Percentiles rank a stretch among this genome's conserved stretches.
Conservation (phyloP, 2,797 vertebrate genomes). For the Notolabrus celidotus region DNA sequence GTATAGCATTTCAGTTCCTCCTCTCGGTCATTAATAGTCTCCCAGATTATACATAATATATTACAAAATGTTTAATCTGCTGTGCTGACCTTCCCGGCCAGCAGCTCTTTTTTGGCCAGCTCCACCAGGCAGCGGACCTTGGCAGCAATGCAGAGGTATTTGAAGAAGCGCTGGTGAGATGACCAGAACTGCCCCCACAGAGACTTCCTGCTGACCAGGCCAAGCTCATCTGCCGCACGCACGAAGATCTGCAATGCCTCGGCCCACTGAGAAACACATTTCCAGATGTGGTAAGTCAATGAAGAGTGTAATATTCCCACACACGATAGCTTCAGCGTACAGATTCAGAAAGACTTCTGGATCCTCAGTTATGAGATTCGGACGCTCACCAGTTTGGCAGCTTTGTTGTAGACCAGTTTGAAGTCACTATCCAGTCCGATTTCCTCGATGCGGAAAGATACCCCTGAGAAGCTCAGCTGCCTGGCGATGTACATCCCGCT, state of each 20-base stretch:
- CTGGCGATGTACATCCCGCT: slow-evolving; percentile 99
- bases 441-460: slow-evolving; percentile 97
- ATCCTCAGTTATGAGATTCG: not conserved
- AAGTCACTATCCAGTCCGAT: slow-evolving; percentile 93
- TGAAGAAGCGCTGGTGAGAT: slow-evolving; percentile 98
- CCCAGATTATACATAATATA: not conserved
- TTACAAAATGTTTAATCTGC: slow-evolving; percentile 26
- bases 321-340: not conserved
- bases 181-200: slow-evolving; percentile 99
- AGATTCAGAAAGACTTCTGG: not conserved
- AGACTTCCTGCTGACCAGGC: slow-evolving; percentile 94
- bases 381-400: slow-evolving; percentile 92
- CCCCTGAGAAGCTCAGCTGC: slow-evolving; percentile 98
- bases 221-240: slow-evolving; percentile 91
- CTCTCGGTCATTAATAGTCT: slow-evolving; percentile 11
- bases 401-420: slow-evolving; percentile 94
- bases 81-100: slow-evolving; percentile 90
- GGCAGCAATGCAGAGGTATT: slow-evolving; percentile 98
- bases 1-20: slow-evolving; percentile 11
- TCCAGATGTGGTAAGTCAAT: slow-evolving; percentile 15
- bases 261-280: slow-evolving; percentile 89
- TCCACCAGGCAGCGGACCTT: slow-evolving; percentile 95
- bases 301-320: not conserved
- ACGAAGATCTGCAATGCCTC: slow-evolving; percentile 93
- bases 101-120: slow-evolving; percentile 92